Base-by-base conservation (phyloP, 2,888 invertebrate genomes). In the Neuroscelio doddi region DNA sequence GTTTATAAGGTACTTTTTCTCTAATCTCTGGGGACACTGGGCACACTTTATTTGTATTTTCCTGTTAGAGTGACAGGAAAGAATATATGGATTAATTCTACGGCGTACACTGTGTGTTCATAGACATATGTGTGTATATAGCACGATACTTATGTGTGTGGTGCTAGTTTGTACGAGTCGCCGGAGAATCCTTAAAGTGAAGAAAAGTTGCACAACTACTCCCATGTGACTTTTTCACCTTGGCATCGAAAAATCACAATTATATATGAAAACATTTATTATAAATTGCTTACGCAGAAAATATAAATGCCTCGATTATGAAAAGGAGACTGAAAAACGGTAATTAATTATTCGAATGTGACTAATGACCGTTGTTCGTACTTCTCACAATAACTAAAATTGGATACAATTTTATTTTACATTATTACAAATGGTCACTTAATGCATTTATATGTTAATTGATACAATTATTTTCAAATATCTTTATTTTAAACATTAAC, bases 151-250 rank as follows among this genome's bases (percentile, higher is more conserved):
- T 58, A 38, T 30, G 32, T 29, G 39, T 32, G 26, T 21, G 16
- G 41, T 42, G 46, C 32, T 39, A 36, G 50, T 56, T 56, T 44
- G 14, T 44, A 56, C 42, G 52, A 46, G 10, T 42, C 42, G 39
- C 52, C 2, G 21, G 58, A 46, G 62, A 30, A 5, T 46, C 44
- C 56, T 51, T 38, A 16, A 12, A n/a, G 39, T 14, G 15, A 12
- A 34, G 15, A 53, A 58, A 64, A 55, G 21, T 61, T 64, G 44
- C 51, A 16, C 45, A 57, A 67, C 42, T 52, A 38, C 64, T 64
- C 68, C 69, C 70, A 36, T 9, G 68, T 17, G 10, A 46, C 57
- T 50, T 47, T 49, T 68, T 64, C 62, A 56, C 53, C 59, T 52
- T 53, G 50, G 29, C 63, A 63, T 57, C 49, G 56, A 61, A 53